A percentile compares a stretch with the other conserved stretches of the same genome.
These are phyloP conservation scores for Microplitis manilae DNA, from an alignment of 2,888 invertebrate genomes.

Conservation along the genomic window DNA sequence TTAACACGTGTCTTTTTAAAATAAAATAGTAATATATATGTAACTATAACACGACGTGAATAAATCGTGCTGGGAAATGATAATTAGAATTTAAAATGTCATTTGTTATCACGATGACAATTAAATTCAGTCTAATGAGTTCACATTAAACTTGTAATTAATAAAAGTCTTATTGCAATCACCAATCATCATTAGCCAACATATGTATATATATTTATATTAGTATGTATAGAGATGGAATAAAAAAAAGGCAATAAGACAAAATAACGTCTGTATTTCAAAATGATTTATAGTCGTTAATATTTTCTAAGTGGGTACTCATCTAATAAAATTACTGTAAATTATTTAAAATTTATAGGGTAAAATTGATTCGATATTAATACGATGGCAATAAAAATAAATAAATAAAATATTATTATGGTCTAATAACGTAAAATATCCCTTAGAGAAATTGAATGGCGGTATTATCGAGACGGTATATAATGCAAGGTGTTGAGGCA, in stretches of 20 bases:
- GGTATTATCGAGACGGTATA: slow-evolving; percentile 60
- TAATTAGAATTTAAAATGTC: slow-evolving; percentile 11
- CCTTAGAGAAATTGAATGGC: slow-evolving; percentile 23
- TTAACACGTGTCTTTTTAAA: neutral
- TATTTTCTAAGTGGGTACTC: slow-evolving; percentile 58
- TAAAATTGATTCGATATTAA: slow-evolving; percentile 35
- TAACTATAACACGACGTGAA: neutral
- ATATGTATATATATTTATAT: too few relatives aligned
- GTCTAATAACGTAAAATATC: slow-evolving; percentile 5
- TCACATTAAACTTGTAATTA: slow-evolving; percentile 1
- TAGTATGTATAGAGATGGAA: neutral
- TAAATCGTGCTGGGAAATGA: neutral
- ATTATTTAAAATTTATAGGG: slow-evolving; percentile 64
- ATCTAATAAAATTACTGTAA: slow-evolving; percentile 68
- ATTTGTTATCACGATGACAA: slow-evolving; percentile 7
- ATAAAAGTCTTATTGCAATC: neutral
- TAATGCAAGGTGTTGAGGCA: slow-evolving; percentile 68
- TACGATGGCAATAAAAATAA: slow-evolving; percentile 3
- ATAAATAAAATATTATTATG: slow-evolving; percentile 19
- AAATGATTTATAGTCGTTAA: neutral
- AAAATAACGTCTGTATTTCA: neutral
- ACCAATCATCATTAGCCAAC: neutral
- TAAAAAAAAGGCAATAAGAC: neutral
- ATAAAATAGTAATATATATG: neutral
- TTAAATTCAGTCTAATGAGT: slow-evolving; percentile 6